Evolutionary conservation across 2,888 invertebrate genomes (phyloP), one percentile per base, ranked within the genome.

Genomic region (Mythimna impura): DNA sequence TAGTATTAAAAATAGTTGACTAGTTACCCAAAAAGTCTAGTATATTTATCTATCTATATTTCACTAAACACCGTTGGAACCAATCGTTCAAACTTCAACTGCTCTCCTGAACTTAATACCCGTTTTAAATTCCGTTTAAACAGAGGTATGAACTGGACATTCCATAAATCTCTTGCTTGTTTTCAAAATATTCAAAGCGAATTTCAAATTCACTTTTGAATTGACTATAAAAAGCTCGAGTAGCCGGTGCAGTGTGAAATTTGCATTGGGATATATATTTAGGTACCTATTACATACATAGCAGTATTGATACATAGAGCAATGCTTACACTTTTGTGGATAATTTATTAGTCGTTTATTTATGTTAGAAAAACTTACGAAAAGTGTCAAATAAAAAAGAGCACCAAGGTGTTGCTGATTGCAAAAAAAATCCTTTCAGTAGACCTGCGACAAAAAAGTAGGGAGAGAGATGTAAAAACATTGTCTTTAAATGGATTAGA

Each of bases 71-170:
- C 3, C 30, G 40, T 60, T 64, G 30, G 10, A 73, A 60, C 34
- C n/a, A 30, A 50, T 58, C 52, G n/a, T 66, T 74, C 36, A 36
- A 75, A 43, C 55, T 73, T 43, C 22, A 43, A 58, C 34, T 34
- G 25, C 57, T 34, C 25, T 52, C 40, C 0, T 30, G 52, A 52
- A 12, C 20, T 43, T 40, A 17, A 22, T 20, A 12, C 2, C 47
- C 25, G 34, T 14, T 52, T 43, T n/a, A 52, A 50, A 54, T 22
- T 55, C 50, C 20, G 25, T 25, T 52, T 17, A 22, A 57, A 58
- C 25, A 10, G n/a, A 40, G 7, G 30, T 34, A 17, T 58, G 34
- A 64, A 40, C 64, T 34, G 34, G 25, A 52, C 58, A 20, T 17
- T 52, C 10, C 12, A 73, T 62, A 22, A 40, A 62, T 17, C 17